These are phyloP conservation scores for Macrosteles quadrilineatus DNA, from an alignment of 1,140 invertebrate species.

Conservation along the genomic window DNA sequence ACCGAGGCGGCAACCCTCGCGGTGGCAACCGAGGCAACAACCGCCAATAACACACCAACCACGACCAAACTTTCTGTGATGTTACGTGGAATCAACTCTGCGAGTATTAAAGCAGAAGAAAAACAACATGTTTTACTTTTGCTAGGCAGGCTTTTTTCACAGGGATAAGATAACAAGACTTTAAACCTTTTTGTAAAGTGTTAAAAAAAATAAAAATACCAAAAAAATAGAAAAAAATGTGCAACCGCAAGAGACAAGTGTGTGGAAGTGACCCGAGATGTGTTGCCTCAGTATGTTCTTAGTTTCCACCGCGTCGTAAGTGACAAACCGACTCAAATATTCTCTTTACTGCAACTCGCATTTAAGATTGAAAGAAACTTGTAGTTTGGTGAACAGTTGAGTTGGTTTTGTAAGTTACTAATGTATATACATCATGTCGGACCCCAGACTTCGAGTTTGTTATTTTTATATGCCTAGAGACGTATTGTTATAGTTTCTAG, in stretches of 20 bases:
- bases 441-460: constrained; percentile 12
- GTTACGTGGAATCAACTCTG: constrained; percentile 1
- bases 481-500: constrained; percentile 19
- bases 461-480: constrained; percentile 24
- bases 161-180: constrained; percentile 18
- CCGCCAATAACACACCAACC: constrained; percentile 9
- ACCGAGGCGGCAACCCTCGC: background rate
- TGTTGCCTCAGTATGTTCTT: background rate
- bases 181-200: constrained; percentile 18
- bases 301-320: background rate
- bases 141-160: constrained; percentile 23
- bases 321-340: constrained; percentile 11
- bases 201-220: constrained; percentile 19
- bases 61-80: constrained; percentile 18
- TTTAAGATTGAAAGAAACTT: background rate
- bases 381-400: constrained; percentile 6
- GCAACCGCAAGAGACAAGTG: background rate
- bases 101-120: constrained; percentile 13
- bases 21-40: background rate
- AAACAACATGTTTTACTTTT: background rate
- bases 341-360: constrained; percentile 6
- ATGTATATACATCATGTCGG: constrained; percentile 1
- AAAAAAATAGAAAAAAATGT: constrained; percentile 26
- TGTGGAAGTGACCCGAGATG: background rate
- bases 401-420: constrained; percentile 5